Base-by-base conservation (phyloP, 2,113 vertebrate species). In the Cebidichthys violaceus region DNA sequence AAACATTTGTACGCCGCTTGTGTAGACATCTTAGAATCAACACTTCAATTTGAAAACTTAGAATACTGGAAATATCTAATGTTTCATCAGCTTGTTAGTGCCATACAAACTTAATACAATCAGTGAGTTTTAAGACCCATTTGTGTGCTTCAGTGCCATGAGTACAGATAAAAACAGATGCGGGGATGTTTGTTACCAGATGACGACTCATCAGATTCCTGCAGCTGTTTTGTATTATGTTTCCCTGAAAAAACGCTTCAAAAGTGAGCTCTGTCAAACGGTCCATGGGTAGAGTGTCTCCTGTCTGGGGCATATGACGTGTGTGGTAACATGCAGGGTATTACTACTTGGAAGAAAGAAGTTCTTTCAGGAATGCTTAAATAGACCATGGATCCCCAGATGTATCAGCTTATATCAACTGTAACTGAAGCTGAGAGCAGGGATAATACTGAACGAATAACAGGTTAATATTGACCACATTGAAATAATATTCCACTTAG, bases 181-280 rank as follows among this genome's bases (percentile, higher is more conserved):
- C 90, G 75, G 18, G 64, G 86, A 89, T 91, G 85, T 93, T 89
- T 87, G 82, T 90, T 90, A 88, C 79, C 79, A 92, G 81, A 93
- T n/a, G 80, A 74, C 84, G 64, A 90, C 84, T 87, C 89, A 90
- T 93, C 90, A 89, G 85, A 92, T 92, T 94, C 88, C 84, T 90
- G 85, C 93, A 94, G 91, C 88, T 94, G 93, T 86, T 93, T 85
- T 86, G 64, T 45, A 90, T 94, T 90, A 91, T 31, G 72, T 78
- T 85, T 85, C 74, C 27, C 54, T 18, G 13, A 68, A 86, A 45
- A 87, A 64, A 82, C 3, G 9, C 70, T 71, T 67, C 39, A 79
- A 59, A 59, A 78, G 57, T 77, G 65, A 81, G 82, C 81, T 83
- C 79, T 70, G 74, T 81, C 75, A 84, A 88, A 85, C 4, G 15